A percentile compares a stretch with the other conserved stretches of the same genome.
These are phyloP conservation scores for Coccyzus lansbergi DNA, from an alignment of 2,797 vertebrate species.

Conservation along the genomic window DNA sequence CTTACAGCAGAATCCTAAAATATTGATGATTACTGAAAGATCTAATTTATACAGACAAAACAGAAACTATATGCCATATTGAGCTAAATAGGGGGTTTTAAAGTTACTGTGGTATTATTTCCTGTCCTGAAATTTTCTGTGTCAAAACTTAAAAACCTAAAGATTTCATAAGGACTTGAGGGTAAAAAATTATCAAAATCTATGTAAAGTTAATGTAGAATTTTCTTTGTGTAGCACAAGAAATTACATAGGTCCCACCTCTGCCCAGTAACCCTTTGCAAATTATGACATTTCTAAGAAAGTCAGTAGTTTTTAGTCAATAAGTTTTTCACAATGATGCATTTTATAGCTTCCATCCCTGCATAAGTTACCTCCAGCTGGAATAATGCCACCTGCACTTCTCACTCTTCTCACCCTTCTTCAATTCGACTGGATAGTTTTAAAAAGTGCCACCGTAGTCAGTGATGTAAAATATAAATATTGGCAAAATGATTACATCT, in stretches of 20 bases:
- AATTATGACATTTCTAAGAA: background rate
- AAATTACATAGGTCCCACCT: background rate
- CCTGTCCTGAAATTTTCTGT: background rate
- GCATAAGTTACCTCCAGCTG: background rate
- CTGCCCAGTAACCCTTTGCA: background rate
- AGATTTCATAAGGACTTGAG: background rate
- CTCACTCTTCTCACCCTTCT: background rate
- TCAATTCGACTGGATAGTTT: background rate
- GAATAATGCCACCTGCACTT: background rate
- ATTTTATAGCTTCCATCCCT: background rate
- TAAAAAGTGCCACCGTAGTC: background rate
- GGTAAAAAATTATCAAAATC: background rate
- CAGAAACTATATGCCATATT: background rate
- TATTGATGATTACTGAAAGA: background rate
- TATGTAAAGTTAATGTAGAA: background rate
- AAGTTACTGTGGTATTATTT: background rate
- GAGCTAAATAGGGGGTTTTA: background rate
- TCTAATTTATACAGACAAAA: background rate
- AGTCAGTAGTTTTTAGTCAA: background rate
- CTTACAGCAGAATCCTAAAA: background rate
- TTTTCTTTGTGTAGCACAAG: background rate
- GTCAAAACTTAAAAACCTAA: background rate
- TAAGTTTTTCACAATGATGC: background rate
- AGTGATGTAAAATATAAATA: background rate
- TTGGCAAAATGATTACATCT: background rate